Base-by-base conservation (phyloP, 2,888 invertebrate species). In the Zaprionus lineosus region DNA sequence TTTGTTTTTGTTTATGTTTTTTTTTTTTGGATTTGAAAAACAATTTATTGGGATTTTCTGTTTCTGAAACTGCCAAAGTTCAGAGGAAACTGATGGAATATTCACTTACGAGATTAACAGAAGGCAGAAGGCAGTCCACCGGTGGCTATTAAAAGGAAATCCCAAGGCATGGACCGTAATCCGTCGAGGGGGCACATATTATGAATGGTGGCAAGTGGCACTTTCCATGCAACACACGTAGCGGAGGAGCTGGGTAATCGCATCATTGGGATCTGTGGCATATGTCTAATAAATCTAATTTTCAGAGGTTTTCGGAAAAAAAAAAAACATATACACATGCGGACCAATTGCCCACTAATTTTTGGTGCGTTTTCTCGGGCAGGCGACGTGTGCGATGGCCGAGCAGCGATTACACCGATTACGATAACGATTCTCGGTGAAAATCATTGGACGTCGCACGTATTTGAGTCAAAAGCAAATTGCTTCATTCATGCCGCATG, bases 241-340 rank as follows among this genome's bases (percentile, higher is more conserved):
- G 16, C 47, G 40, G 40, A 46, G 24, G 28, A 34, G 26, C 51
- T 50, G 48, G n/a, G n/a, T 82, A 78, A 78, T 78, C 82, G 46
- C 37, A 37, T 48, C 43, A 46, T 15, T 46, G 58, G 69, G 76
- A 78, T 78, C 78, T 82, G 62, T 47, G 64, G 65, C 83, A 79
- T 79, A 83, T 74, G 84, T 58, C 73, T 65, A 81, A 78, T 77
- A 84, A 81, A 81, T 81, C 81, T 81, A 58, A 66, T 75, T 74
- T n/a, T n/a, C n/a, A n/a, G n/a, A n/a, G n/a, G n/a, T n/a, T n/a
- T n/a, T n/a, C n/a, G n/a, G n/a, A n/a, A n/a, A n/a, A n/a, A n/a
- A n/a, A n/a, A n/a, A n/a, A n/a, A n/a, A n/a, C n/a, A n/a, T n/a
- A n/a, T 40, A 7, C 5, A 19, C 19, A 51, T 46, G 37, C 29